Conservation (phyloP, 2,797 vertebrate genomes). For the Kryptopterus vitreolus region DNA sequence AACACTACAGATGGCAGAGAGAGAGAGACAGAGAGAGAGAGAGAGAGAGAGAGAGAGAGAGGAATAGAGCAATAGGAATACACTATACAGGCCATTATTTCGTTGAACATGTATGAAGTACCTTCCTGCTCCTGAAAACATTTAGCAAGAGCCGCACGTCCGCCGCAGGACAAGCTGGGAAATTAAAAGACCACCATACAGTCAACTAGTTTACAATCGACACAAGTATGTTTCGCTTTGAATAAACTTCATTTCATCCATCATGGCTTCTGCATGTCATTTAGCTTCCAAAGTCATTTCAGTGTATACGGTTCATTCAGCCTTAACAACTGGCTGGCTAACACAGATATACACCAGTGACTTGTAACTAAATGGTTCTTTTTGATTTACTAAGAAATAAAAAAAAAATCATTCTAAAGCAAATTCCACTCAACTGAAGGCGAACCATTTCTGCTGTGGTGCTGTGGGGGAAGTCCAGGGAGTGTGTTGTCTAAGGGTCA, state of each 20-base stretch:
- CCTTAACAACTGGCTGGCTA: neutral
- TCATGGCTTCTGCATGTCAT: neutral
- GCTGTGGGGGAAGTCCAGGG: neutral
- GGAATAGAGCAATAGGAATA: neutral
- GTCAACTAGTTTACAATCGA: neutral
- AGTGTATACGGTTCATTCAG: neutral
- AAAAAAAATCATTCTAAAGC: neutral
- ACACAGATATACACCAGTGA: neutral
- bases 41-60: constrained; percentile 16
- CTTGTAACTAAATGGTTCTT: neutral
- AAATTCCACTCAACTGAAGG: neutral
- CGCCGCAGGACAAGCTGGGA: too few species aligned
- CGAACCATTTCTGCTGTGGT: neutral
- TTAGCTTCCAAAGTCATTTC: neutral
- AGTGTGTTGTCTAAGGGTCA: neutral
- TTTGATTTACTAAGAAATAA: neutral
- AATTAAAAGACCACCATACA: neutral
- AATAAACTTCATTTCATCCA: neutral
- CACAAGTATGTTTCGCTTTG: neutral
- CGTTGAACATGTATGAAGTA: constrained; percentile 21
- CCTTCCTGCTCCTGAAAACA: neutral
- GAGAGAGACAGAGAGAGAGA: neutral
- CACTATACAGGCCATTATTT: neutral
- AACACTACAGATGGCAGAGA: constrained; percentile 42
- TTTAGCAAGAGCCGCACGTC: neutral